Conservation (phyloP, 2,113 vertebrate species). For the Etheostoma spectabile region DNA sequence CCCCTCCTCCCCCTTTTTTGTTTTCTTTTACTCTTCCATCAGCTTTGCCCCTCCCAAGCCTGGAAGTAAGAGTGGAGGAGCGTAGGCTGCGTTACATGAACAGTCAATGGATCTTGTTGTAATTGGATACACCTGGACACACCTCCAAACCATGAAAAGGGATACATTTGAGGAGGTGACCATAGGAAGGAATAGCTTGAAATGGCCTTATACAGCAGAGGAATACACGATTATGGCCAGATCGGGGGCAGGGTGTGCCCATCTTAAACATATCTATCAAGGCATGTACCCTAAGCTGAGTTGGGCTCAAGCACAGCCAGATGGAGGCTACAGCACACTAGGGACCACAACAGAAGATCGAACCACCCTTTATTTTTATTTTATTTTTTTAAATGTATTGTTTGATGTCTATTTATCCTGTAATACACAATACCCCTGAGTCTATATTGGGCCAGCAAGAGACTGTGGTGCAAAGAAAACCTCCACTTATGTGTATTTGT, state of each 20-base stretch:
- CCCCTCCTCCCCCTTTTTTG: background rate
- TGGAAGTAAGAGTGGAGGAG: constrained; percentile 7
- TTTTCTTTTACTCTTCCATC: background rate
- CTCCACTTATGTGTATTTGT: constrained; percentile 51
- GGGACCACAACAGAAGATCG: constrained; percentile 54
- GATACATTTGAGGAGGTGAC: constrained; percentile 51
- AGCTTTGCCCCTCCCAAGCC: background rate
- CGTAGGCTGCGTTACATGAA: constrained; percentile 16
- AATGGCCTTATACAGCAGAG: constrained; percentile 12
- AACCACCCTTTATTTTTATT: background rate
- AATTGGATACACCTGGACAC: constrained; percentile 24
- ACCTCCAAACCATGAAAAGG: constrained; percentile 48
- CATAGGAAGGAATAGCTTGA: constrained; percentile 20
- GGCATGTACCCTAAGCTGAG: constrained; percentile 6
- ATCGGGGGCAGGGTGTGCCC: constrained; percentile 8
- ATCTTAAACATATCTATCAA: constrained; percentile 25
- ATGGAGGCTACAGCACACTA: constrained; percentile 42
- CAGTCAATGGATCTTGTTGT: constrained; percentile 1
- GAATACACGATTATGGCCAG: constrained; percentile 18
- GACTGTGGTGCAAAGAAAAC: constrained; percentile 49
- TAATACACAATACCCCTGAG: constrained; percentile 23
- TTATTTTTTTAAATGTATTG: constrained; percentile 16
- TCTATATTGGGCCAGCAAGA: constrained; percentile 39
- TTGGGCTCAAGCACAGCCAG: constrained; percentile 8
- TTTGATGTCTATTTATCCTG: constrained; percentile 38